phyloP scores from a whole-genome alignment of 2,797 vertebrate species.

The Halcyon badia region DNA sequence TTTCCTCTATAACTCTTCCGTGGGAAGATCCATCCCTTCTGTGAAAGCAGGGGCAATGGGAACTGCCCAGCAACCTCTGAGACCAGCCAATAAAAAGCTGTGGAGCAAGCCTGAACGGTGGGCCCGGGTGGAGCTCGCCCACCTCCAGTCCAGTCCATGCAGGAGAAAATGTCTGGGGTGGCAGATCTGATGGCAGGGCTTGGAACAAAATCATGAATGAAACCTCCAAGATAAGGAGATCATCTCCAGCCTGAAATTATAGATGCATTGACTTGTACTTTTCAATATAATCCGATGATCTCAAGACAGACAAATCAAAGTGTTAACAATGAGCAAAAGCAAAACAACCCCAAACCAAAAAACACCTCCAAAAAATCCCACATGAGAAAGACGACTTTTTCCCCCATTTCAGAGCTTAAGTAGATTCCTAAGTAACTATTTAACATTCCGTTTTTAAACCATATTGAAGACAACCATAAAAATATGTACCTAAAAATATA shows the following conservation, averaged over 20 bases:
- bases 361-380: background rate
- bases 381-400: background rate
- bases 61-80: background rate
- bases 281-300: background rate
- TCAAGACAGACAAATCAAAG: background rate
- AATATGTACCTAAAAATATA: background rate
- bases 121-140: background rate
- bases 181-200: background rate
- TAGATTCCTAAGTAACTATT: background rate
- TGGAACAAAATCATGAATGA: background rate
- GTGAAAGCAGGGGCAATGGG: background rate
- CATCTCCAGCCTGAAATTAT: background rate
- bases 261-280: background rate
- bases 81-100: background rate
- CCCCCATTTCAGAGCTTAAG: background rate
- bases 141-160: background rate
- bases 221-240: background rate
- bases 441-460: slow-evolving; percentile 4
- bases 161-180: background rate
- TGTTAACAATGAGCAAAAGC: background rate
- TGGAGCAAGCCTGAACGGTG: background rate
- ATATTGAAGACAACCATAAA: background rate
- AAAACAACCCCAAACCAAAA: background rate
- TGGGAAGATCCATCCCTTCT: background rate
- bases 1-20: background rate